Evolutionary conservation across 2,888 invertebrate genomes (phyloP).

Genomic region (Aphidoletes aphidimyza): DNA sequence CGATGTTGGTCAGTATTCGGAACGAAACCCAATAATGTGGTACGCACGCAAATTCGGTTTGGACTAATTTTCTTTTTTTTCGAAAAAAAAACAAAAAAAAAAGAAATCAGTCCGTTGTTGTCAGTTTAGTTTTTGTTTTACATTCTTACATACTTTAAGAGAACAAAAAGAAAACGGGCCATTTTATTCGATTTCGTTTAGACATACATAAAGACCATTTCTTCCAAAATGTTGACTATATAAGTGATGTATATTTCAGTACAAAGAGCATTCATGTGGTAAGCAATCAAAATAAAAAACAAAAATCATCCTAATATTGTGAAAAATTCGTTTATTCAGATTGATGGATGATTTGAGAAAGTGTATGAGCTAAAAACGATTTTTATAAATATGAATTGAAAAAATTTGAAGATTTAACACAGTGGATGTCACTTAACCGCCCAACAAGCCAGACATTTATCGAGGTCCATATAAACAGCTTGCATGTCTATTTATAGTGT

Average conservation of each 20-base stretch:
- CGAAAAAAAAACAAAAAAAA: conserved; percentile 22
- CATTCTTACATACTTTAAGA: background rate
- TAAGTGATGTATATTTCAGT: background rate
- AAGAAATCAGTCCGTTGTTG: background rate
- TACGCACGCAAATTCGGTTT: conserved; percentile 24
- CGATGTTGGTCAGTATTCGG: conserved; percentile 29
- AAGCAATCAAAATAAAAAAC: background rate
- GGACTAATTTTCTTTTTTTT: background rate
- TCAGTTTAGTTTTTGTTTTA: conserved; percentile 6
- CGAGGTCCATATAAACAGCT: background rate
- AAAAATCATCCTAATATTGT: too few species aligned
- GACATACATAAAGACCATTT: background rate
- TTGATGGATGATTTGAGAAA: too few species aligned
- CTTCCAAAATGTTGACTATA: background rate
- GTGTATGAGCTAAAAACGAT: too few species aligned
- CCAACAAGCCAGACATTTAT: background rate
- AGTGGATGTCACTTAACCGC: background rate
- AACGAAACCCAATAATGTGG: conserved; percentile 28
- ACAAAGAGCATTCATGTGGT: background rate
- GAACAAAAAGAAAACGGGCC: background rate
- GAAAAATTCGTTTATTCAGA: too few species aligned
- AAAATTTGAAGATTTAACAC: background rate
- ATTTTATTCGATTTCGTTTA: conserved; percentile 5
- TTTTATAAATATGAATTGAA: background rate
- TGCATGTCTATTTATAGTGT: background rate